Evolutionary conservation across 2,888 invertebrate genomes (phyloP), one percentile per base, ranked within the genome.

Genomic region (Dicyrtoma fusca): DNA sequence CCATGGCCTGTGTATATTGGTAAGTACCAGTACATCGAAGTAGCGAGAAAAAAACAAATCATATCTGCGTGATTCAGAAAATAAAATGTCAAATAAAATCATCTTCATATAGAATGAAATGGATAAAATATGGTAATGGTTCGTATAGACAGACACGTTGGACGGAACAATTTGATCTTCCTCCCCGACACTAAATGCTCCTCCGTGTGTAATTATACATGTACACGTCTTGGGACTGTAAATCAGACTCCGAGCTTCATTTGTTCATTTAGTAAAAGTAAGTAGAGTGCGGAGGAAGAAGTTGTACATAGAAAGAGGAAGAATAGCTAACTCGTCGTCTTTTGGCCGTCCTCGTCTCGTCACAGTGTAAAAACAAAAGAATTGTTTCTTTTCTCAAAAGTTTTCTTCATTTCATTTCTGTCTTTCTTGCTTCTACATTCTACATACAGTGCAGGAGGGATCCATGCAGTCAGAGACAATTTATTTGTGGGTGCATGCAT

Each of bases 351-450:
- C 10, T 34, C 34, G 34, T 34, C 34, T 13, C 61, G 64, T 71
- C 47, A 47, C 42, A 21, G 63, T 42, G 66, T 23, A 55, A 47
- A 70, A 66, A 73, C 73, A 73, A 73, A 73, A 73, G 73, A 73
- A 73, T 73, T 73, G 73, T 70, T 70, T 70, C 70, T 73, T 63
- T 69, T 55, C 69, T 61, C n/a, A 65, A 69, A 69, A 47, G 17
- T 26, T 47, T 21, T 61, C 61, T 34, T 61, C 44, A n/a, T 61
- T 61, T 51, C 34, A 34, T 34, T 34, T 34, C 34, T 34, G 34
- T 34, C 34, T 34, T 8, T 34, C 34, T 34, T 8, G 4, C 3
- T 34, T 34, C 8, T 8, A 34, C 3, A 34, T 34, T 34, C 34
- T 34, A 34, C 34, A 8, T 34, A 34, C 34, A 34, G 8, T n/a